Evolutionary conservation across 1,140 invertebrate genomes (phyloP), one percentile per base, ranked within the genome.

Genomic region (Megathymus violae): DNA sequence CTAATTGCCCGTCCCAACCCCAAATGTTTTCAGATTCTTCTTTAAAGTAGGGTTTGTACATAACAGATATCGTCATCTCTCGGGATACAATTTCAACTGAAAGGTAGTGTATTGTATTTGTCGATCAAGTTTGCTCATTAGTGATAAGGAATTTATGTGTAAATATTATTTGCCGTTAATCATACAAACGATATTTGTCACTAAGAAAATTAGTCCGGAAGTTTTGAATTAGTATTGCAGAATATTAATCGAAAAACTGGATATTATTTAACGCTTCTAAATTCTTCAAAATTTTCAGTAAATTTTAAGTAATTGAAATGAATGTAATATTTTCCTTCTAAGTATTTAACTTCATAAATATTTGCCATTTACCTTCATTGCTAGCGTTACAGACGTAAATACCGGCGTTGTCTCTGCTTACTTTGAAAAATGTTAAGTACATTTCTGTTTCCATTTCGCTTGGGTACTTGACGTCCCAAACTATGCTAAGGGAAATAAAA

Each of bases 351-450:
- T 31, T 9, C 9, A 16, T 19, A 3, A 19, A 9, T 17, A 17
- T 5, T 14, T 40, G 36, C 0, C 6, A 19, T n/a, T 69, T 74
- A 88, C 86, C 78, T 62, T 74, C 71, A 63, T 89, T 88, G 11
- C 44, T 78, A 0, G 87, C 85, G 38, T 80, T 85, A 58, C 87
- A 89, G 13, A 71, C 41, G 46, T 85, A 88, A 17, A 62, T 19
- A 6, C 85, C 83, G 14, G 62, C 74, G 11, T 76, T 62, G 4
- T 44, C 51, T 64, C 72, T 64, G 13, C 59, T 67, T 4, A 80
- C 71, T 54, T 64, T 69, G 3, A 72, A 63, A 48, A 85, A 73
- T 16, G 72, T 68, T 38, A 82, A 68, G 25, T 75, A 69, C 13
- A 77, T 65, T 40, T 71, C 66, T 13, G 60, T 60, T 54, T 75